These are phyloP conservation scores for Paelopatides confundens DNA, from an alignment of 53 echinoderm and acorn worm species.

Conservation along the genomic window DNA sequence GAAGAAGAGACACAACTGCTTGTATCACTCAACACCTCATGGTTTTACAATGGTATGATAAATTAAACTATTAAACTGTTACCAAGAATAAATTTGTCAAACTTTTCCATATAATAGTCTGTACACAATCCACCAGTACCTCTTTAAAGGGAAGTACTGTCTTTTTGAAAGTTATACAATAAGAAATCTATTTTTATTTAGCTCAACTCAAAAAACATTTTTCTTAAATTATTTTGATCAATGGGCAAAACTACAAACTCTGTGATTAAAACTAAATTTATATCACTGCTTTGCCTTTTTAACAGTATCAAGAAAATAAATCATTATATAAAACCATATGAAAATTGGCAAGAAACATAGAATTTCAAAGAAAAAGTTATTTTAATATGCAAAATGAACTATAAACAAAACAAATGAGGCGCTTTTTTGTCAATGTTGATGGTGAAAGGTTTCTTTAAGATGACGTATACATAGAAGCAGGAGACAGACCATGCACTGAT, in stretches of 20 bases:
- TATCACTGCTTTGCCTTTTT: background rate
- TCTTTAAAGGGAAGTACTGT: background rate
- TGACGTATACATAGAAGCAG: slow-evolving; percentile 21
- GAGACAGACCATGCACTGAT: slow-evolving; percentile 7
- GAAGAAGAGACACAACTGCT: no score
- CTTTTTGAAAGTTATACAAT: background rate
- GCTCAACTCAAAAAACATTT: background rate
- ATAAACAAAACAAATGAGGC: background rate
- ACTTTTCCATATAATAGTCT: background rate
- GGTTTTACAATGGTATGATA: no score
- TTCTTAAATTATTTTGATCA: background rate
- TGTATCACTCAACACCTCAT: no score
- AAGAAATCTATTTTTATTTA: background rate
- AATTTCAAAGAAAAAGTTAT: background rate
- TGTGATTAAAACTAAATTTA: background rate
- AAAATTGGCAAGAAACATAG: background rate
- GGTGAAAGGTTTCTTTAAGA: background rate
- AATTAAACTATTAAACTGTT: background rate
- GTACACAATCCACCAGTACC: background rate
- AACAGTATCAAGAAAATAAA: background rate
- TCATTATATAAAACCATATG: background rate
- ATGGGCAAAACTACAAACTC: background rate
- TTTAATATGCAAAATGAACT: background rate
- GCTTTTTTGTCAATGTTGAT: background rate
- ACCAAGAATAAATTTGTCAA: background rate